These are phyloP conservation scores for Sesamia nonagrioides DNA, from an alignment of 1,140 invertebrate species.

Conservation along the genomic window DNA sequence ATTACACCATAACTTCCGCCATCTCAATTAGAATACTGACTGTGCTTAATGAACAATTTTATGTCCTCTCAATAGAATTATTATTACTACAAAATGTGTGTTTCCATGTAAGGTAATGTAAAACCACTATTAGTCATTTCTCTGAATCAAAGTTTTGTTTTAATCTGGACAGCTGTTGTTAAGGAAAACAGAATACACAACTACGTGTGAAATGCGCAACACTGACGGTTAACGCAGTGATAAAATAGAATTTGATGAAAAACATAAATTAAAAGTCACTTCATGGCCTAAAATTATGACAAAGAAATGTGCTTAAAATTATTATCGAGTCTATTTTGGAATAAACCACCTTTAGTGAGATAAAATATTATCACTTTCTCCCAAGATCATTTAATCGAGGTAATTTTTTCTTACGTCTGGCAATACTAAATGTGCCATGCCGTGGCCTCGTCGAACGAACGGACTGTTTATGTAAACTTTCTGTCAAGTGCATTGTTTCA, in stretches of 20 bases:
- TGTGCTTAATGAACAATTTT: neutral
- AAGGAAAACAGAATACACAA: neutral
- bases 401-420: neutral
- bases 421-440: constrained; percentile 46
- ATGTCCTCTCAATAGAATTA: too few species aligned
- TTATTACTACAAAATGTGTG: too few species aligned
- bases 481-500: constrained; percentile 64
- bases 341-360: neutral
- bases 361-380: neutral
- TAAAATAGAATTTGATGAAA: neutral
- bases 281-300: neutral
- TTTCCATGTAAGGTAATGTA: neutral
- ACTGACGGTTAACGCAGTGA: too few species aligned
- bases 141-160: neutral
- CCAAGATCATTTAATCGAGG: neutral
- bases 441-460: constrained; percentile 55
- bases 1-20: neutral
- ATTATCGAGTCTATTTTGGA: neutral
- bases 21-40: neutral
- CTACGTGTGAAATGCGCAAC: neutral
- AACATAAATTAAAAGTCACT: neutral
- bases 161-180: neutral
- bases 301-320: neutral
- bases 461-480: constrained; percentile 71
- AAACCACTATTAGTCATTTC: neutral